Conservation (phyloP, 2,888 invertebrate species). For the Brachypterus glaber region DNA sequence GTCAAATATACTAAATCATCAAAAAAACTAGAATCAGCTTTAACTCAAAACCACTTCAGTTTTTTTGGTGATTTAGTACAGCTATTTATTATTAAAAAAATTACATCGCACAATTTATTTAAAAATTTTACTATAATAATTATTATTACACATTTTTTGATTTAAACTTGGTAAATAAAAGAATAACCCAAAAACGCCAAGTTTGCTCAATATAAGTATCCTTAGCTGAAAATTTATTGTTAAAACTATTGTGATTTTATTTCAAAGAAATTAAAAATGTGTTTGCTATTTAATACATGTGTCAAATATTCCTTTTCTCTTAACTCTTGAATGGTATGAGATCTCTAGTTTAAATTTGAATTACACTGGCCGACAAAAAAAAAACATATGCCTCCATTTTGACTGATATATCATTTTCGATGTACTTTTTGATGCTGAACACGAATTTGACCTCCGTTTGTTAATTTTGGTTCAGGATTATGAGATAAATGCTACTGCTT, state of each 20-base stretch:
- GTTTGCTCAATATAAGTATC: conserved; percentile 30
- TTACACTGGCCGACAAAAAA: too few relatives aligned
- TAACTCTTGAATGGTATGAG: conserved; percentile 12
- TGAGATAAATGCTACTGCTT: too few relatives aligned
- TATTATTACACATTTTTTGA: conserved; percentile 18
- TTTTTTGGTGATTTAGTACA: background rate
- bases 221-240: conserved; percentile 23
- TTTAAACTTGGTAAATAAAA: conserved; percentile 20
- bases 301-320: conserved; percentile 15
- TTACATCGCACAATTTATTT: conserved; percentile 28
- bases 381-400: too few relatives aligned
- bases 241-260: conserved; percentile 11
- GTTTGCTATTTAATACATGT: conserved; percentile 9
- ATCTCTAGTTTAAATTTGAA: too few relatives aligned
- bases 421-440: too few relatives aligned
- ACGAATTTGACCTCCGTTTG: too few relatives aligned
- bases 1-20: conserved; percentile 29
- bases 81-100: conserved; percentile 17
- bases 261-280: too few relatives aligned
- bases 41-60: conserved; percentile 10
- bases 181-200: conserved; percentile 18
- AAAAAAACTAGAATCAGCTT: conserved; percentile 14
- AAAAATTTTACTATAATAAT: conserved; percentile 11
- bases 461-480: too few relatives aligned
- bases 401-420: too few relatives aligned